Base-by-base conservation (phyloP, 2,797 vertebrate genomes). In the Euthynnus affinis region DNA sequence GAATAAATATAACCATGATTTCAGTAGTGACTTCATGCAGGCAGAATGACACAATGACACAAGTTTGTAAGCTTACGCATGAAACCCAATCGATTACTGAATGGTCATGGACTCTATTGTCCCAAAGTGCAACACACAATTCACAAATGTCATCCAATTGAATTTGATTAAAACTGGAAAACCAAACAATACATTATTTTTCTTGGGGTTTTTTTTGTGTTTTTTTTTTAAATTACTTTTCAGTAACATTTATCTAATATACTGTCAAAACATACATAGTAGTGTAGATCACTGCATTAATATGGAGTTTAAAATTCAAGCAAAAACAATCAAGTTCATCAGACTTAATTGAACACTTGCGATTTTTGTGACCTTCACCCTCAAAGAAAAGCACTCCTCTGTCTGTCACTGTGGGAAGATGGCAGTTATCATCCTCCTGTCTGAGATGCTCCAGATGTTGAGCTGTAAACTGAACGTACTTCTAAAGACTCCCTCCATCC, bases 391-490 rank as follows among this genome's bases (percentile, higher is more conserved):
- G 29, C 46, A 12, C 18, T 23, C 32, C 2, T 12, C 8, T 9
- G 37, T 58, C 3, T 58, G 34, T 66, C 0, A 42, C 2, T 40
- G 57, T 27, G 23, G 23, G n/a, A 52, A 57, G 23, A 49, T 20
- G 8, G 7, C 17, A 27, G 29, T 64, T 44, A n/a, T 34, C 20
- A 20, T 60, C 27, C 23, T 46, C 53, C 46, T 51, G 76, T 68
- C 29, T 61, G 15, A 29, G 51, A 53, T 49, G 59, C 49, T 69
- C 32, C 60, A 77, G 64, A 81, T 71, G 67, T 57, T 61, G 55
- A 64, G 72, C 68, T 76, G 53, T 77, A 76, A 80, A 80, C 69
- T 27, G 34, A 53, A 64, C 25, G 23, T 15, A 25, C 59, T 55
- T 63, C 44, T 22, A 48, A 79, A 49, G 23, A 12, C 29, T 2